Base-by-base conservation (phyloP, 92 coral and sea anemone species). In the Montipora capitata region DNA sequence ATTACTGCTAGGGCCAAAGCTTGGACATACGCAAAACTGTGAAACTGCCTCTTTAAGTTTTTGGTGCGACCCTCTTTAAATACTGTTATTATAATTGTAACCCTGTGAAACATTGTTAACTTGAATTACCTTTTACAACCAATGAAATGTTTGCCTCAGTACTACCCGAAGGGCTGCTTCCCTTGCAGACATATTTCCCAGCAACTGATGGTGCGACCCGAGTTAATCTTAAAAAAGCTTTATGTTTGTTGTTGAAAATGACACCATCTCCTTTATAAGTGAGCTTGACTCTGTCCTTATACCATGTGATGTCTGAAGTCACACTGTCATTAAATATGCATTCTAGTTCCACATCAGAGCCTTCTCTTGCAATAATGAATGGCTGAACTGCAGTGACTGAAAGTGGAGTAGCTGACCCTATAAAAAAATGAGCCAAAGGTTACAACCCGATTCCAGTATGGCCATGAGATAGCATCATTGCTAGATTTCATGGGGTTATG, bases 271-370 rank as follows among this genome's bases (percentile, higher is more conserved):
- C 78, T 0, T 5, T 5, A 1, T 72, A 7, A 7, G 14, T 5
- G 56, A 82, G 69, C 56, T 80, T 17, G 15, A 52, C 62, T 70
- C 86, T 45, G 54, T 94, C 85, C 76, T 79, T 87, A 57, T 90
- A 85, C 96, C 96, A 94, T 10, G 70, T 81, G 13, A 91, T 64
- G 18, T 76, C 80, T 40, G 96, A 93, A 11, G 76, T 76, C 7
- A 95, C 92, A 7, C 7, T 77, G 2, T 95, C 96, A 63, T 81
- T 80, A 56, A 90, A 92, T 38, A 76, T 61, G 45, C 96, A 94
- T 48, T 70, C 81, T 40, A 94, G 77, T 40, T 77, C 83, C 40
- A 71, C 86, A 51, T 90, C 94, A 39, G 88, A 81, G 3, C 87
- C 78, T 39, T 74, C 72, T 15, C 78, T 13, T 0, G 82, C 74